These are phyloP conservation scores for Hipparchia semele DNA, from an alignment of 2,888 invertebrate genomes.

Conservation along the genomic window DNA sequence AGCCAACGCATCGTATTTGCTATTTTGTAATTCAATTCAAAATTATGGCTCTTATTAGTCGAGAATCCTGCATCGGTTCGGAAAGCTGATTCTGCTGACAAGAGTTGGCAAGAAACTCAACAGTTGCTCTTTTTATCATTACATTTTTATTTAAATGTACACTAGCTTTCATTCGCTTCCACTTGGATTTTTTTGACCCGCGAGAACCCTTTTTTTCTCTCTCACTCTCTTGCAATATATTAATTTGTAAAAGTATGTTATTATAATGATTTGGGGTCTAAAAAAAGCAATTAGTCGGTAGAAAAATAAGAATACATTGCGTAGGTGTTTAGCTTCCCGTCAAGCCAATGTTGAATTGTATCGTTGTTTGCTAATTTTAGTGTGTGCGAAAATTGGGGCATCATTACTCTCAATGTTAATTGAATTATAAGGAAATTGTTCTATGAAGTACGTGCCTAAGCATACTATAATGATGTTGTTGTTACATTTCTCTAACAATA, in stretches of 20 bases:
- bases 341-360: conserved; percentile 35
- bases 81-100: too few species aligned
- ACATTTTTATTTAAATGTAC: not conserved
- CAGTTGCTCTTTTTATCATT: too few species aligned
- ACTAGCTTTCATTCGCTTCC: not conserved
- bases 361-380: conserved; percentile 28
- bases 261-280: conserved; percentile 36
- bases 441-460: conserved; percentile 77
- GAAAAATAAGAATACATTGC: conserved; percentile 23
- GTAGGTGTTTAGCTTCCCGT: conserved; percentile 36
- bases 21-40: not conserved
- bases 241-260: conserved; percentile 23
- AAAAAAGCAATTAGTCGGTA: conserved; percentile 30
- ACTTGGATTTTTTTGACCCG: too few species aligned
- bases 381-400: conserved; percentile 33
- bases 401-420: conserved; percentile 40
- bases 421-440: conserved; percentile 56
- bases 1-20: not conserved
- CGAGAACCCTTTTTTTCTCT: too few species aligned
- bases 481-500: conserved; percentile 83
- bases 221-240: too few species aligned
- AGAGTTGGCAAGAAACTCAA: too few species aligned
- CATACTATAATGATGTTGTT: conserved; percentile 74
- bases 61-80: too few species aligned
- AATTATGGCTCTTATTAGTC: too few species aligned